Evolutionary conservation across 2,888 invertebrate genomes (phyloP).

Genomic region (Subacronicta megacephala): DNA sequence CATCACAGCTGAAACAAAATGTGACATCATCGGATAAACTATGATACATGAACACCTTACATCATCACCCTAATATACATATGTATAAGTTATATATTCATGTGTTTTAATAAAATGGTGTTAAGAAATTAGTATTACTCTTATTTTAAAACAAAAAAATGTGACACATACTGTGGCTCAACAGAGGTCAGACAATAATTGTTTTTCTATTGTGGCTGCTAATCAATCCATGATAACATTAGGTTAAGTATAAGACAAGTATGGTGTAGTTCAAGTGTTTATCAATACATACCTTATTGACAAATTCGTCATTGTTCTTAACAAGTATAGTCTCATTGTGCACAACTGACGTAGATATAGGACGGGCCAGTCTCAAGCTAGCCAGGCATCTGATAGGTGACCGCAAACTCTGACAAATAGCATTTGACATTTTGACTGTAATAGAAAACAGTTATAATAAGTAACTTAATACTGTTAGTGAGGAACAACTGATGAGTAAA

Average conservation of each 20-base stretch:
- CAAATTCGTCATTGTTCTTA: slow-evolving; percentile 93
- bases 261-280: not conserved
- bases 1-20: not conserved
- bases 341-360: slow-evolving; percentile 82
- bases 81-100: no score
- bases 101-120: no score
- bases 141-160: no score
- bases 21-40: slow-evolving; percentile 11
- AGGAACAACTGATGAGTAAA: not conserved
- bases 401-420: slow-evolving; percentile 77
- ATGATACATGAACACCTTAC: slow-evolving; percentile 6
- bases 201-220: no score
- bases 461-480: not conserved
- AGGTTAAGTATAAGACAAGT: no score
- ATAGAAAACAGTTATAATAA: slow-evolving; percentile 14
- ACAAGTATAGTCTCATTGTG: slow-evolving; percentile 90
- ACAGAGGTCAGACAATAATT: no score
- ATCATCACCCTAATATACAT: slow-evolving; percentile 1
- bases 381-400: slow-evolving; percentile 79
- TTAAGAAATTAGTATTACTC: no score
- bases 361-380: slow-evolving; percentile 63
- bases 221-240: no score
- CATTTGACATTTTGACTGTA: slow-evolving; percentile 76
- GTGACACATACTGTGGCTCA: no score
- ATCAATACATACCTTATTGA: slow-evolving; percentile 90